Conservation (phyloP, 2,888 invertebrate species). For the Platycnemis pennipes region DNA sequence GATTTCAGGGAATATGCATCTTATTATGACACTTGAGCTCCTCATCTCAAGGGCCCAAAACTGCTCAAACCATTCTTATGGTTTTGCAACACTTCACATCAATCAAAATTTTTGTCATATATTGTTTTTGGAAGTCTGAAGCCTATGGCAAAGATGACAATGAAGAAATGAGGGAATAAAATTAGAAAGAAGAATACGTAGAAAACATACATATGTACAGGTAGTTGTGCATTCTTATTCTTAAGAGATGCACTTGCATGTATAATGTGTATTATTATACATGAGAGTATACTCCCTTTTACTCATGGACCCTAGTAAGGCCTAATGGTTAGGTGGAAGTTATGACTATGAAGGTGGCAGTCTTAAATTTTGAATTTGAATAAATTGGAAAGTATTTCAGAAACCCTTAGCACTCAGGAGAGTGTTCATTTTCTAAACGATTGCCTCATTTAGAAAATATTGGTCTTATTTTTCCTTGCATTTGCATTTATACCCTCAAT, state of each 20-base stretch:
- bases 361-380: not conserved
- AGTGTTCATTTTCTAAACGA: not conserved
- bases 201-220: not conserved
- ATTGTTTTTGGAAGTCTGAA: not conserved
- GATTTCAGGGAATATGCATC: not conserved
- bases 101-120: not conserved
- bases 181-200: not conserved
- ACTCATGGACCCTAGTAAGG: conserved; percentile 27
- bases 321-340: conserved; percentile 45
- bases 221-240: conserved; percentile 7
- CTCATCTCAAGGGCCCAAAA: not conserved
- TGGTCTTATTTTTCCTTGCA: not conserved
- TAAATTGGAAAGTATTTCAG: conserved; percentile 30
- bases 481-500: not conserved
- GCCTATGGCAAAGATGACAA: not conserved
- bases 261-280: not conserved
- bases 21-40: not conserved
- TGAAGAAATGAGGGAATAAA: conserved; percentile 16
- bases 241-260: not conserved
- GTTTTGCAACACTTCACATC: not conserved
- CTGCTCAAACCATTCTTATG: conserved; percentile 37
- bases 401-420: not conserved
- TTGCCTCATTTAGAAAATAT: not conserved
- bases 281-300: conserved; percentile 6
- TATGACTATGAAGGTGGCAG: not conserved